phyloP scores from a whole-genome alignment of 2,888 invertebrate genomes.

The Aporophyla lueneburgensis region DNA sequence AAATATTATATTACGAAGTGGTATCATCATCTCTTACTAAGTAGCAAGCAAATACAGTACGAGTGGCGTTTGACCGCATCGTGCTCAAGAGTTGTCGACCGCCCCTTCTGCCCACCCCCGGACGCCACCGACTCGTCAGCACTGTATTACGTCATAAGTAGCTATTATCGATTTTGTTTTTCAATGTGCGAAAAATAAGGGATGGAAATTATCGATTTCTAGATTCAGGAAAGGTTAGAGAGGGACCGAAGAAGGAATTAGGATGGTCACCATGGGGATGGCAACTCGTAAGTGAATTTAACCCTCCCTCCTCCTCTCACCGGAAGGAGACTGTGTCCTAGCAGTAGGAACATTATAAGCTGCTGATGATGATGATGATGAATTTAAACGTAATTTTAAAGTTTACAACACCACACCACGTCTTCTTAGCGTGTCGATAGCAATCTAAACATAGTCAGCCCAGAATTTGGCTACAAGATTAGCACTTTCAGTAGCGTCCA shows the following conservation, averaged over 20 bases:
- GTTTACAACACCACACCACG: too few relatives aligned
- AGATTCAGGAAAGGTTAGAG: not conserved
- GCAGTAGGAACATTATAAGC: too few relatives aligned
- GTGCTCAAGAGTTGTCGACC: conserved; percentile 61
- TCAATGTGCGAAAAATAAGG: not conserved
- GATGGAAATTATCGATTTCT: not conserved
- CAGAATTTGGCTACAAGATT: too few relatives aligned
- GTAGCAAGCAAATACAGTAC: conserved; percentile 51
- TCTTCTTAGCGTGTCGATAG: too few relatives aligned
- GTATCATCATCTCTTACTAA: conserved; percentile 51
- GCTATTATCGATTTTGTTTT: conserved; percentile 39
- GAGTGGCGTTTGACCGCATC: conserved; percentile 64
- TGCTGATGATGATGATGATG: too few relatives aligned
- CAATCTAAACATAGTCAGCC: too few relatives aligned
- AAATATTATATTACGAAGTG: conserved; percentile 12
- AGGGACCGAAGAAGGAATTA: not conserved
- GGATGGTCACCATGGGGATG: not conserved
- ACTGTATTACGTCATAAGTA: conserved; percentile 57
- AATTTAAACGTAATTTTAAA: too few relatives aligned
- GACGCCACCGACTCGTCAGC: conserved; percentile 56
- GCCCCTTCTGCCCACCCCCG: conserved; percentile 50
- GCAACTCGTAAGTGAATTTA: too few relatives aligned
- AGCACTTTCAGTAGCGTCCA: too few relatives aligned
- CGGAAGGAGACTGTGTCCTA: too few relatives aligned
- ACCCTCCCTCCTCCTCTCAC: too few relatives aligned